Base-by-base conservation (phyloP, 35 echinoderm and acorn worm genomes). In the Apostichopus japonicus region DNA sequence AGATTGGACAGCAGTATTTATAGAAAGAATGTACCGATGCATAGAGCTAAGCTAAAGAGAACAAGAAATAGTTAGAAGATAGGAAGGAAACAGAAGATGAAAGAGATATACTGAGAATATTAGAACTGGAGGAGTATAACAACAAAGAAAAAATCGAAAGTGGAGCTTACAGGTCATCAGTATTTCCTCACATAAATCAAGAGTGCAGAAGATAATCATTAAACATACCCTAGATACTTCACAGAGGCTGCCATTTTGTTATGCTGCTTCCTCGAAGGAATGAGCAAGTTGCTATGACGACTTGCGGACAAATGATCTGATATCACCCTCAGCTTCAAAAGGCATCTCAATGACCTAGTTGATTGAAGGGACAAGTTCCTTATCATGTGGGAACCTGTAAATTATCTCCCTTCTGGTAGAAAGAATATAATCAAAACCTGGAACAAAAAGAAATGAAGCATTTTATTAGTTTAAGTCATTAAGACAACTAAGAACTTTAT, bases 181-280 rank as follows among this genome's bases (percentile, higher is more conserved):
- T 44, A 44, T 44, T 44, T 44, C 67, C 67, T 72, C 13, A n/a
- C n/a, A n/a, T n/a, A n/a, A 44, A 44, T 44, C 33, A 44, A 44
- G 33, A 44, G 33, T 44, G 33, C 33, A 44, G 16, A 54, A 54
- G 9, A 83, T 0, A 13, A 13, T 8, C 2, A 83, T 53, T 82
- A 65, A 15, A 55, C 27, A 55, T 84, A 59, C 81, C 54, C 81
- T 24, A 59, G 53, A 84, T 84, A 84, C 21, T 59, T 84, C 15
- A 84, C 80, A 56, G 80, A 84, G 6, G 78, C 33, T 55, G 80
- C 80, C 80, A 84, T 84, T 17, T 13, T 84, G 54, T 82, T 52
- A 54, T 51, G 79, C 8, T 19, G 79, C 44, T 55, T 11, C 54
- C 9, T 84, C 0, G 54, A n/a, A 21, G 23, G 15, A 14, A 57